Evolutionary conservation across 2,113 vertebrate genomes (phyloP).

Genomic region (Toxotes jaculatrix): DNA sequence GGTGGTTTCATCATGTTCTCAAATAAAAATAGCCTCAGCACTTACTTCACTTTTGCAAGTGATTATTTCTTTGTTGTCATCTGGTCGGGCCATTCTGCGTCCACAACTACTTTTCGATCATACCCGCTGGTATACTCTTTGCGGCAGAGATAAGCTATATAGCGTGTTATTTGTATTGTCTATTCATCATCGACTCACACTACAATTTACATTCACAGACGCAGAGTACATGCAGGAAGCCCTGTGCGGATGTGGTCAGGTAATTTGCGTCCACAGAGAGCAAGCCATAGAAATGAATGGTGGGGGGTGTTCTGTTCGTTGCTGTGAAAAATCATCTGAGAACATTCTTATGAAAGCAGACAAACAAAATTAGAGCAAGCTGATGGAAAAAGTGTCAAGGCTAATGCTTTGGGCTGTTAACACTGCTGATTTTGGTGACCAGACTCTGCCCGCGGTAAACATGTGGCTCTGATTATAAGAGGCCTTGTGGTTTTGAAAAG

Average conservation of each 20-base stretch:
- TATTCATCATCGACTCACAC: constrained; percentile 3
- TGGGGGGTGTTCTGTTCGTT: neutral
- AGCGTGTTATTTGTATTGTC: constrained; percentile 3
- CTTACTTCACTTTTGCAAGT: neutral
- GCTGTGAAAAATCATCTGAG: constrained; percentile 64
- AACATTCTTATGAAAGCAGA: constrained; percentile 63
- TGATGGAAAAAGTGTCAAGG: constrained; percentile 68
- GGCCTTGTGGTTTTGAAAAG: constrained; percentile 59
- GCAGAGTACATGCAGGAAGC: constrained; percentile 16
- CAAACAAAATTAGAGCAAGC: constrained; percentile 66
- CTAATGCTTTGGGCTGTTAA: constrained; percentile 66
- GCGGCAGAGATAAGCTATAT: neutral
- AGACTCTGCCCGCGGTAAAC: constrained; percentile 57
- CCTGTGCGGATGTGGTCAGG: constrained; percentile 47
- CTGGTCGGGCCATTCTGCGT: neutral
- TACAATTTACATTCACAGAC: constrained; percentile 13
- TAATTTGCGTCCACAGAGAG: constrained; percentile 53
- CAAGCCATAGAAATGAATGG: constrained; percentile 33
- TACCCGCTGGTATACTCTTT: neutral
- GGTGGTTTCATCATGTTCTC: constrained; percentile 35
- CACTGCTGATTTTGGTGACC: constrained; percentile 61
- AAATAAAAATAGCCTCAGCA: neutral
- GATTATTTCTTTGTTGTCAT: constrained; percentile 35
- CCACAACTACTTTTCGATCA: constrained; percentile 18
- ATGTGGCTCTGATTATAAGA: constrained; percentile 72